These are phyloP conservation scores for Oncorhynchus tshawytscha DNA, from an alignment of 2,113 vertebrate species.

Conservation along the genomic window DNA sequence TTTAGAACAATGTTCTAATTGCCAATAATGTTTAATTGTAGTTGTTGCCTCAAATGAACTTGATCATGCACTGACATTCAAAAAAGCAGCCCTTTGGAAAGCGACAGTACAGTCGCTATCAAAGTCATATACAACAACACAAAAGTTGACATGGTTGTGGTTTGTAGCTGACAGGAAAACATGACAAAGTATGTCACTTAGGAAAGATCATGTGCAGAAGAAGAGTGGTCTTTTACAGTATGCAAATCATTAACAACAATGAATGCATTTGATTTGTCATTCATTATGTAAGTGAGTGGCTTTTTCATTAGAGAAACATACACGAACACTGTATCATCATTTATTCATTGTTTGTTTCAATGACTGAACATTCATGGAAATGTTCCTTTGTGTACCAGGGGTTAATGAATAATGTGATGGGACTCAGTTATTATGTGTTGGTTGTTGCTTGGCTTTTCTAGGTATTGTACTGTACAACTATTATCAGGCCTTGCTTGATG, in stretches of 20 bases:
- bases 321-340: slow-evolving; percentile 10
- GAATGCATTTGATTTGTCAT: background rate
- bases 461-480: too few species aligned
- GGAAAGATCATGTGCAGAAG: too few species aligned
- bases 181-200: background rate
- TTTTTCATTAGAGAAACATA: slow-evolving; percentile 11
- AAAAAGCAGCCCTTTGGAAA: too few species aligned
- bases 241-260: background rate
- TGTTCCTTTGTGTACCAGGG: background rate
- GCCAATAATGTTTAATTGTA: background rate
- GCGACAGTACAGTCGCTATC: background rate
- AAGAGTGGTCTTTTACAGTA: background rate
- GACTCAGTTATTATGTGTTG: slow-evolving; percentile 7
- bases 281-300: background rate
- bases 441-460: background rate
- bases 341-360: slow-evolving; percentile 25
- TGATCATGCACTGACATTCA: too few species aligned
- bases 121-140: too few species aligned
- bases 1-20: background rate
- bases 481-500: too few species aligned
- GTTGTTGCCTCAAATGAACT: background rate
- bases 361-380: slow-evolving; percentile 22
- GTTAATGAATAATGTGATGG: slow-evolving; percentile 33
- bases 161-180: background rate
- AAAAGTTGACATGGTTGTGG: background rate